Evolutionary conservation across 2,113 vertebrate species (phyloP), one percentile per base, ranked within the genome.

Genomic region (Amphilophus citrinellus): DNA sequence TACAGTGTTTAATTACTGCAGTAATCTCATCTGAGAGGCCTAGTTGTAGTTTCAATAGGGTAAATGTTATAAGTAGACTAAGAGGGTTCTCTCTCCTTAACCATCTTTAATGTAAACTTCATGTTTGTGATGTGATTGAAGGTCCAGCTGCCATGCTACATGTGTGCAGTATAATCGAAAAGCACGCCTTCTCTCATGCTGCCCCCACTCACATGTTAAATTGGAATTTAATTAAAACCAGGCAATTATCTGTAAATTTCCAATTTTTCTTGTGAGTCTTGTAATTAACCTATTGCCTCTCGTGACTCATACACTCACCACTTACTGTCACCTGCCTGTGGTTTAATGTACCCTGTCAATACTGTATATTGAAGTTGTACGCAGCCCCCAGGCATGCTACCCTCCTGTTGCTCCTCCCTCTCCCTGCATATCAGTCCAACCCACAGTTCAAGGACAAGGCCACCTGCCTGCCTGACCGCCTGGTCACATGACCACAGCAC

Each of bases 401-500:
- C 68, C 7, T 60, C 83, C 73, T 84, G 78, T 61, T 85, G 73
- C 62, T 62, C 50, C 77, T 32, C 61, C 17, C 20, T 32, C 17
- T 65, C 35, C 44, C 84, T 57, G 63, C 53, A 77, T 87, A 78
- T 88, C 63, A 58, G 61, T 68, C 15, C 76, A 83, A 56, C 39
- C 39, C 61, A 76, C 53, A 80, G 91, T 91, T 91, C 85, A 93
- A 94, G 89, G 85, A 91, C 82, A 62, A 97, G 97, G 85, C 95
- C 95, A 97, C 37, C 90, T 97, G 90, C 87, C 80, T 79, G 79
- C 63, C 83, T 88, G 80, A 86, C 79, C 10, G 75, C 85, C 68
- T 73, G 84, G 96, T 98, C 89, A 98, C 97, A 96, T 98, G 97
- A 84, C 95, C 95, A 85, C 96, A 95, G 87, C 94, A 97, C 61